Base-by-base conservation (phyloP, 1,140 invertebrate species). In the Anastrepha obliqua region DNA sequence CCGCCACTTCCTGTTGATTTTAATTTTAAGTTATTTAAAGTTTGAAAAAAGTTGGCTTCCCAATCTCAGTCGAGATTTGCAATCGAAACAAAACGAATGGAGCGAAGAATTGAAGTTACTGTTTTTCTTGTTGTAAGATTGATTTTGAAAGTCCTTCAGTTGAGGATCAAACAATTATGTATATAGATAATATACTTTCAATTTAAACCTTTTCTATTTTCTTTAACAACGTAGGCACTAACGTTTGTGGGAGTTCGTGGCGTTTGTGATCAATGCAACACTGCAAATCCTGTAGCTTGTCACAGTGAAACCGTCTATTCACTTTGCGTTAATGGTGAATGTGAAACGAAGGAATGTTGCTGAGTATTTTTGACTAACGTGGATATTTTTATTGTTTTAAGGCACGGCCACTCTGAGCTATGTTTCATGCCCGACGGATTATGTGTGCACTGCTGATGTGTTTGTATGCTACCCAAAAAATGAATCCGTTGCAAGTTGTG, bases 221-320 rank as follows among this genome's bases (percentile, higher is more conserved):
- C 17, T 13, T 13, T 13, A 11, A 13, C 17, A n/a, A 3, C 17
- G 11, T n/a, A 74, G 74, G 47, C 74, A 81, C 3, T 55, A 8
- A n/a, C n/a, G n/a, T 62, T 86, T 55, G 59, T 17, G 2, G 2
- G 58, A 11, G 85, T 47, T 8, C 20, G 11, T 42, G 59, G 59
- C 39, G 59, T 59, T 15, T 86, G 85, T 13, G 85, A 86, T 29
- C 13, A 44, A 15, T 86, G 85, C 17, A 39, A 86, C 1, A 2
- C 55, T 17, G 15, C 42, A 17, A 86, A 86, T 62, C 59, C 59
- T 62, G 58, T 86, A 1, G 85, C 85, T 6, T 86, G 85, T 62
- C 85, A 86, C 58, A 60, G 58, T 42, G 58, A 86, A 42, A 86
- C 85, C 0, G 85, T 86, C 2, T 86, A 60, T 42, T 86, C 85